A percentile compares a stretch with the other conserved stretches of the same genome.
Conservation (phyloP, 2,888 invertebrate genomes). For the Tenthredo amoena region DNA sequence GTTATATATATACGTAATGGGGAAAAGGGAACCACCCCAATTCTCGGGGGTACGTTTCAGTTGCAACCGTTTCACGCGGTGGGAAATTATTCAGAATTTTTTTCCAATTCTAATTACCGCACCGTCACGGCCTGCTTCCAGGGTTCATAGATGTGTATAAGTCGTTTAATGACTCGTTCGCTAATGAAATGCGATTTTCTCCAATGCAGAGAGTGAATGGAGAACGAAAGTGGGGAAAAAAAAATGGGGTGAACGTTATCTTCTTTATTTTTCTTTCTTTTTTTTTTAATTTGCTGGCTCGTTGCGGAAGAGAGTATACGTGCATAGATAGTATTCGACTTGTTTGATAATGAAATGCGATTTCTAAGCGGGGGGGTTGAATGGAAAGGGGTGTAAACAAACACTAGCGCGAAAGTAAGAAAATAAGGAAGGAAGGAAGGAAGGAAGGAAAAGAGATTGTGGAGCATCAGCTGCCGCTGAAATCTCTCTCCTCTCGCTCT, state of each 20-base stretch:
- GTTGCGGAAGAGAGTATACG: neutral
- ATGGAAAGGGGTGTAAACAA: constrained; percentile 24
- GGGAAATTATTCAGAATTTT: neutral
- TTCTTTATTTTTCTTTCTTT: neutral
- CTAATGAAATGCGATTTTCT: neutral
- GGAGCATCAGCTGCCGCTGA: constrained; percentile 47
- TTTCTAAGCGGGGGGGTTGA: neutral
- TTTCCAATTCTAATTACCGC: neutral
- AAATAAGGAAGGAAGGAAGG: constrained; percentile 38
- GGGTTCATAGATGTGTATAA: neutral
- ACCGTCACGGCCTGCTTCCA: neutral
- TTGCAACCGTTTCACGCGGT: neutral
- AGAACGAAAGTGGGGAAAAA: neutral
- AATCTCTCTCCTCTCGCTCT: constrained; percentile 8
- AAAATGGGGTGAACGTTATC: neutral
- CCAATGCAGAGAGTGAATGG: neutral
- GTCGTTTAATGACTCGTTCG: neutral
- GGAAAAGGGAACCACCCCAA: neutral
- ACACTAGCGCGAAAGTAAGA: neutral
- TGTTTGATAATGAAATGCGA: constrained; percentile 39
- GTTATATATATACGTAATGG: constrained; percentile 51
- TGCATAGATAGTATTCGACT: neutral
- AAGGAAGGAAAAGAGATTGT: constrained; percentile 37
- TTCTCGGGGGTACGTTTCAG: constrained; percentile 25
- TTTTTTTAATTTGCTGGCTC: neutral